Base-by-base conservation (phyloP, 1,140 invertebrate species). In the Trichoplusia ni region DNA sequence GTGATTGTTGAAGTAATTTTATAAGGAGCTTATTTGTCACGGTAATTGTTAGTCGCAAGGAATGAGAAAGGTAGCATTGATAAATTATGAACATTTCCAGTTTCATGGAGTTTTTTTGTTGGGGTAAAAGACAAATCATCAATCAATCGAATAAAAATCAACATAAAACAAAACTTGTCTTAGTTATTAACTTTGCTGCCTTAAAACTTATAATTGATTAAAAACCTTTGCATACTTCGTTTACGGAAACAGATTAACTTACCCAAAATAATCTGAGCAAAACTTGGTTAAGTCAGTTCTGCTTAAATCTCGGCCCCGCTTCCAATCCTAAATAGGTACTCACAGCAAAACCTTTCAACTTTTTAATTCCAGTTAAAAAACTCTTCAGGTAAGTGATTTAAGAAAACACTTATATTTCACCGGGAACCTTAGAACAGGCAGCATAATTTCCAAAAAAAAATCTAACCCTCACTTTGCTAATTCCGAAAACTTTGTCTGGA, bases 381-480 rank as follows among this genome's bases (percentile, higher is more conserved):
- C 54, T 58, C 40, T 58, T 19, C 54, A 58, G 44, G 23, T 58
- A 60, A 60, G 40, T 60, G 56, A 60, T 60, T 60, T 46, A 60
- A 60, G 42, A 60, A 70, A 78, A 77, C 70, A 73, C 76, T 79
- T 79, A 70, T 75, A 71, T 79, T 81, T 75, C 49, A 61, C 67
- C 51, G 37, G 54, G 38, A 58, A 44, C 37, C 21, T 56, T 56
- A 38, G 67, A 65, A 58, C 64, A 67, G 75, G 75, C 74, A 69
- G 63, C 72, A 71, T 81, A 75, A 81, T 78, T 76, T 74, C 69
- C 70, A 64, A 71, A 75, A 47, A 49, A 71, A 78, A 75, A 77
- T 64, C 23, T 68, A 69, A 73, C 67, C 63, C 53, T 63, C 56
- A 65, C 49, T 60, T 68, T 42, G 47, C 68, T 81, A 80, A 82